Percentiles rank a stretch among this genome's conserved stretches.
Evolutionary conservation across 2,113 vertebrate species (phyloP).

Genomic region (Halcyon senegalensis): DNA sequence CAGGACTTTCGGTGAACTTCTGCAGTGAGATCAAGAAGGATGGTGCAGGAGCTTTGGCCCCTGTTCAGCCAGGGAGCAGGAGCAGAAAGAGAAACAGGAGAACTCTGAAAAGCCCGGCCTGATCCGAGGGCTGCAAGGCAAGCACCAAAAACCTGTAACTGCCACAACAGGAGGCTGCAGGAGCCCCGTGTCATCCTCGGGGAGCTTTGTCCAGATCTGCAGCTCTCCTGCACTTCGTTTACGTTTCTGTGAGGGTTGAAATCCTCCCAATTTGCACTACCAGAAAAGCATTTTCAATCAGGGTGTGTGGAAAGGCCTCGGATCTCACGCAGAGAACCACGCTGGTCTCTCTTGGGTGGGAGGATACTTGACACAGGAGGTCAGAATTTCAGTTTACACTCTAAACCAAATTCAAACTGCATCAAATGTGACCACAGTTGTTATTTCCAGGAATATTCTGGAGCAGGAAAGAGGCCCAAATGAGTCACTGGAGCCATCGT

Average conservation of each 20-base stretch:
- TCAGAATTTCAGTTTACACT: not conserved
- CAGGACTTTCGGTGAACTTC: not conserved
- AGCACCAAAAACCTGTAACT: accelerated
- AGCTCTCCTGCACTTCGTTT: not conserved
- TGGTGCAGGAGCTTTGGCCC: not conserved
- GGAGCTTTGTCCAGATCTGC: not conserved
- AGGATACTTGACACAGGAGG: not conserved
- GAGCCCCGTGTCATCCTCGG: not conserved
- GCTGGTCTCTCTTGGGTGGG: not conserved
- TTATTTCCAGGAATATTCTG: not conserved
- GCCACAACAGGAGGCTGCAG: accelerated
- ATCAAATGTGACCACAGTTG: not conserved
- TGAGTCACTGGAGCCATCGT: not conserved
- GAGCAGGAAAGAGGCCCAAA: slow-evolving; percentile 1
- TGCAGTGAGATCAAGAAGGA: not conserved
- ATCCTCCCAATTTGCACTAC: accelerated
- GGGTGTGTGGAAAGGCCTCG: not conserved
- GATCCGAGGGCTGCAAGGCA: not conserved
- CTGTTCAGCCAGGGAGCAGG: not conserved
- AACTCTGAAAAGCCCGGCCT: not conserved
- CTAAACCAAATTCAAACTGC: not conserved
- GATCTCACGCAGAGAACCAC: not conserved
- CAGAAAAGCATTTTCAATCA: not conserved
- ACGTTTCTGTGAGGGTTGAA: not conserved
- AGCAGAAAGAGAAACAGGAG: not conserved